These are phyloP conservation scores for Rhagonycha fulva DNA, from an alignment of 2,888 invertebrate species.

Conservation along the genomic window DNA sequence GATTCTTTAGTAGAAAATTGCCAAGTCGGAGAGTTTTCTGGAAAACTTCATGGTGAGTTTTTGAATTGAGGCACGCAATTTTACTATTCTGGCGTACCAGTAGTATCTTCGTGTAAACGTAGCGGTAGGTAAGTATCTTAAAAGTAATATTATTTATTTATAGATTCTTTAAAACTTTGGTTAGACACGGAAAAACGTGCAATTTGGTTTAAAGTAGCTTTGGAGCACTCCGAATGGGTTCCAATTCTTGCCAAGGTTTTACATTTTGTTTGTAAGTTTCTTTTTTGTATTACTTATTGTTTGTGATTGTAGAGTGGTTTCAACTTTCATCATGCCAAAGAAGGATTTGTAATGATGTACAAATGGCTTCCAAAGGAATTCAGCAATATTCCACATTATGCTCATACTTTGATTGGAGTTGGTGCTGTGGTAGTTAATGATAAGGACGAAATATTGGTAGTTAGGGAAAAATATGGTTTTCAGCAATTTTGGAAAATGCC, in stretches of 20 bases:
- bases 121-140: slow-evolving; percentile 2
- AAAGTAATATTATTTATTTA: background rate
- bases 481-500: slow-evolving; percentile 84
- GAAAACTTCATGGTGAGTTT: slow-evolving; percentile 62
- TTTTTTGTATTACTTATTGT: background rate
- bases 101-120: background rate
- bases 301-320: slow-evolving; percentile 69
- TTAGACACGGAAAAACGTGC: slow-evolving; percentile 64
- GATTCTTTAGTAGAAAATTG: slow-evolving; percentile 65
- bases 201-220: slow-evolving; percentile 81
- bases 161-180: slow-evolving; percentile 77
- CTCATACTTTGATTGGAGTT: slow-evolving; percentile 82
- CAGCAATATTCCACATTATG: slow-evolving; percentile 74
- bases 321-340: slow-evolving; percentile 84
- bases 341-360: slow-evolving; percentile 78
- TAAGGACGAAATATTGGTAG: slow-evolving; percentile 75
- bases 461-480: slow-evolving; percentile 70
- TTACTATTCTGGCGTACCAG: background rate
- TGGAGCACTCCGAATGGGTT: slow-evolving; percentile 73
- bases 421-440: slow-evolving; percentile 86
- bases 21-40: slow-evolving; percentile 55
- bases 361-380: slow-evolving; percentile 74
- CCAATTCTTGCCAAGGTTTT: slow-evolving; percentile 72
- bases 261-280: background rate
- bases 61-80: background rate